phyloP scores from a whole-genome alignment of 2,113 vertebrate genomes.

The Tringa solitaria region DNA sequence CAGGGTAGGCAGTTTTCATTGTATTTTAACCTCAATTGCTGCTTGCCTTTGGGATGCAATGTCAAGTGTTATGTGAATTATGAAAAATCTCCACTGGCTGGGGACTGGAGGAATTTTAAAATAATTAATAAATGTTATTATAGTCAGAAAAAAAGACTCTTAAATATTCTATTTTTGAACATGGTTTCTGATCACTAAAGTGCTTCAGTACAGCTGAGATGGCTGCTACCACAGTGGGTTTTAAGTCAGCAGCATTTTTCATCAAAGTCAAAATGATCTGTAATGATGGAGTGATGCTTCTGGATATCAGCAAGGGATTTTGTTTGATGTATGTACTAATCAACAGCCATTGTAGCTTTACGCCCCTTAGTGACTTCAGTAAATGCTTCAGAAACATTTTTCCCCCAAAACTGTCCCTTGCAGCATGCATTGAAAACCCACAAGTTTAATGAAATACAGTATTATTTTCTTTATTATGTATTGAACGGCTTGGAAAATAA shows the following conservation, averaged over 20 bases:
- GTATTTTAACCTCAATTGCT: rapidly evolving
- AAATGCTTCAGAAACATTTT: not conserved
- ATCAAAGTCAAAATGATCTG: not conserved
- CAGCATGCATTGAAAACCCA: not conserved
- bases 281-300: not conserved
- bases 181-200: not conserved
- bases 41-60: not conserved
- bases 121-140: not conserved
- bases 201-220: not conserved
- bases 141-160: not conserved
- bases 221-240: not conserved
- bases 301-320: not conserved
- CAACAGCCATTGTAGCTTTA: not conserved
- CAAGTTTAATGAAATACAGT: not conserved
- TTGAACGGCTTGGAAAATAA: slow-evolving; percentile 17
- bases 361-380: not conserved
- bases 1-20: not conserved
- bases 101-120: not conserved
- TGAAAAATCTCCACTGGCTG: not conserved
- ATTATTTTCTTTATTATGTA: not conserved
- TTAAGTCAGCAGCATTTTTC: not conserved
- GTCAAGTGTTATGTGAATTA: not conserved
- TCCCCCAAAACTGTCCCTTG: not conserved
- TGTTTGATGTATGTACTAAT: not conserved
- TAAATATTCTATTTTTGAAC: not conserved